A percentile compares a stretch with the other conserved stretches of the same genome.
These are phyloP conservation scores for Heptranchias perlo DNA, from an alignment of 2,113 vertebrate species.

Conservation along the genomic window DNA sequence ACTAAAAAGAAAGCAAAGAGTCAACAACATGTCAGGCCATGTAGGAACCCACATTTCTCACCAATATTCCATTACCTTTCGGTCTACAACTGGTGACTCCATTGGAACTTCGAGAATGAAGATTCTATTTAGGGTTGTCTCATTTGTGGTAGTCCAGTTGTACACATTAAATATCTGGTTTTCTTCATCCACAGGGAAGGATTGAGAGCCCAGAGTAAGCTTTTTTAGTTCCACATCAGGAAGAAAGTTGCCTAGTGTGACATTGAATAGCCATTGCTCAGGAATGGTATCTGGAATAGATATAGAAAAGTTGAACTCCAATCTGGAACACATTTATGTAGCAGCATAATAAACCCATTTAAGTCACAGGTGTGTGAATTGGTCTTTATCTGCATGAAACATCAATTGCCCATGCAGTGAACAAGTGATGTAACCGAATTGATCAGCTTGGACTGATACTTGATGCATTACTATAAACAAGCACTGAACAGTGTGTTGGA, in stretches of 20 bases:
- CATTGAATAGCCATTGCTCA: conserved; percentile 50
- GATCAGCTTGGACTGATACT: too few relatives aligned
- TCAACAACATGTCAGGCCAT: neutral
- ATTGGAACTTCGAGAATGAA: conserved; percentile 58
- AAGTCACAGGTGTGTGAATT: too few relatives aligned
- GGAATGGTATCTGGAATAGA: conserved; percentile 50
- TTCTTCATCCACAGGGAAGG: conserved; percentile 49
- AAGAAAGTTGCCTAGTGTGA: conserved; percentile 57
- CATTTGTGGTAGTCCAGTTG: conserved; percentile 46
- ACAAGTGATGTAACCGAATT: too few relatives aligned
- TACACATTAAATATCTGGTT: conserved; percentile 49
- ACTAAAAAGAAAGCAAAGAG: conserved; percentile 42
- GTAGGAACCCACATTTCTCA: too few relatives aligned
- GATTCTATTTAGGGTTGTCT: conserved; percentile 45
- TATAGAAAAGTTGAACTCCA: neutral
- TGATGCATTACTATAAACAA: too few relatives aligned
- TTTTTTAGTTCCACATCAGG: conserved; percentile 60
- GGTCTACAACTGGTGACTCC: conserved; percentile 47
- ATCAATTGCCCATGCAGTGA: too few relatives aligned
- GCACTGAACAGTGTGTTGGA: too few relatives aligned
- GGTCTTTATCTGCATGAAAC: too few relatives aligned
- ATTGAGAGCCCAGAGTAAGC: conserved; percentile 48
- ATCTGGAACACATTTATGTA: too few relatives aligned
- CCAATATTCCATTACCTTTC: conserved; percentile 49
- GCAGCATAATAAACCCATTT: too few relatives aligned